Percentiles rank a stretch among this genome's conserved stretches.
These are phyloP conservation scores for Reticulitermes speratus DNA, from an alignment of 1,140 invertebrate genomes.

Conservation along the genomic window DNA sequence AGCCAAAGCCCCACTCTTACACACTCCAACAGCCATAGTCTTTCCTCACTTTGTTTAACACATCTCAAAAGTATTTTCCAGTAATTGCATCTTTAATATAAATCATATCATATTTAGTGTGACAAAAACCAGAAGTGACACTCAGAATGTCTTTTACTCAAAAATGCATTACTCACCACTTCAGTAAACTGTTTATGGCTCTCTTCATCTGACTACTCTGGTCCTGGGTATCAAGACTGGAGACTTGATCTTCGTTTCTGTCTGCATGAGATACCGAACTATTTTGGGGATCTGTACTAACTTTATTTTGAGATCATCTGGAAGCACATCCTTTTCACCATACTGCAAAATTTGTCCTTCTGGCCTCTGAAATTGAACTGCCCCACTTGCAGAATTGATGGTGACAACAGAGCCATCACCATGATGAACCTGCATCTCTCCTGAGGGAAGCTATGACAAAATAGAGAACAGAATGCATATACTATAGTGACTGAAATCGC, in stretches of 20 bases:
- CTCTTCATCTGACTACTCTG: background rate
- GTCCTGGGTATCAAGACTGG: background rate
- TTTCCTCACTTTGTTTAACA: too few species aligned
- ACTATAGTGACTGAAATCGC: too few species aligned
- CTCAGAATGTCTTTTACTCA: too few species aligned
- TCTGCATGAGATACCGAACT: conserved; percentile 20
- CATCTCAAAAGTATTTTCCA: too few species aligned
- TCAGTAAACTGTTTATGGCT: too few species aligned
- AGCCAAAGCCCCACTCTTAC: too few species aligned
- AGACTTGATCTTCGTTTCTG: background rate
- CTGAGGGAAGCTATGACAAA: conserved; percentile 21
- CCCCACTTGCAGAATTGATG: background rate
- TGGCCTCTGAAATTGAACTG: background rate
- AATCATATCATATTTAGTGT: too few species aligned
- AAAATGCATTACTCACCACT: too few species aligned
- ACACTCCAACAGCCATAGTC: too few species aligned
- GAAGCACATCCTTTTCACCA: conserved; percentile 3
- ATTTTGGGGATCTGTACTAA: conserved; percentile 7
- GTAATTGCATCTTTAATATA: too few species aligned
- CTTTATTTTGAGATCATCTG: background rate
- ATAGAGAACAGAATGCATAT: too few species aligned
- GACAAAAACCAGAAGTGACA: too few species aligned
- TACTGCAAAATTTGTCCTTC: background rate
- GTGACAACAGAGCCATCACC: conserved; percentile 19
- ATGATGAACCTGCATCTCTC: conserved; percentile 21